Evolutionary conservation across 1,140 invertebrate genomes (phyloP).

Genomic region (Armadillidium nasatum): DNA sequence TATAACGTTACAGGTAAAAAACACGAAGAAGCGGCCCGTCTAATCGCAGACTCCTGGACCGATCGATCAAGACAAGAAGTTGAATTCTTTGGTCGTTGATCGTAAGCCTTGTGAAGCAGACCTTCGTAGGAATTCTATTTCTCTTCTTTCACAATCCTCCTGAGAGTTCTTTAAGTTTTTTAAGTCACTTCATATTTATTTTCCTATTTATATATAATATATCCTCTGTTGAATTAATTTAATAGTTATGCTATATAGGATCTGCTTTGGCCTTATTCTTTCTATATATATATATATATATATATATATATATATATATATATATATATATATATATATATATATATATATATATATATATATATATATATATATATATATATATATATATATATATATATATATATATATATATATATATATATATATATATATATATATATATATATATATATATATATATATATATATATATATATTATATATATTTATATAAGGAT

Average conservation of each 20-base stretch:
- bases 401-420: no score
- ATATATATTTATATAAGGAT: no score
- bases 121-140: slow-evolving; percentile 38
- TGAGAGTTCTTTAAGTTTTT: not conserved
- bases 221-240: not conserved
- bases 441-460: no score
- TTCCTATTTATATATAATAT: not conserved
- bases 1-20: slow-evolving; percentile 52
- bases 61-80: slow-evolving; percentile 77
- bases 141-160: slow-evolving; percentile 16
- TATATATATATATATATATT: no score
- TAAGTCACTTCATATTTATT: not conserved
- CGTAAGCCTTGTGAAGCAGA: slow-evolving; percentile 83
- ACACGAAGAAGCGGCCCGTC: slow-evolving; percentile 74
- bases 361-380: no score
- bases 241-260: not conserved
- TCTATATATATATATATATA: no score
- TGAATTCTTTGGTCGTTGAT: slow-evolving; percentile 70
- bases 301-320: no score
- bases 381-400: no score
- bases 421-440: no score
- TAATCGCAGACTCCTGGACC: slow-evolving; percentile 84
- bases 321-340: no score
- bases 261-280: not conserved
- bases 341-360: no score